phyloP scores from a whole-genome alignment of 2,113 vertebrate genomes.

The Pygoscelis adeliae region DNA sequence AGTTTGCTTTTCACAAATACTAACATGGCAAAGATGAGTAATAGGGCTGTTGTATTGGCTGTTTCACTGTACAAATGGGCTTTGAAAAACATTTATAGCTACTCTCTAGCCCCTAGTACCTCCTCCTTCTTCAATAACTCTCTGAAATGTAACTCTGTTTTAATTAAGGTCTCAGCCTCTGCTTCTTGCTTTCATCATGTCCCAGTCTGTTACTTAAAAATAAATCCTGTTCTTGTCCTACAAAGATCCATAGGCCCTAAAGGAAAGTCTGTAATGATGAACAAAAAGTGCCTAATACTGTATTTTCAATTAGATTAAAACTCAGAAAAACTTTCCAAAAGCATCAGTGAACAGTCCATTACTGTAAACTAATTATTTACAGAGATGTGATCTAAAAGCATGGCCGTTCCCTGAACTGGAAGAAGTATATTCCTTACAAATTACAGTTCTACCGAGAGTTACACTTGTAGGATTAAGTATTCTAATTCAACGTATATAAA shows the following conservation, averaged over 20 bases:
- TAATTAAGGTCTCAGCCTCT: constrained; percentile 60
- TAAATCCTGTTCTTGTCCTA: constrained; percentile 34
- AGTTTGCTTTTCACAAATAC: not conserved
- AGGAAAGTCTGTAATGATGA: constrained; percentile 15
- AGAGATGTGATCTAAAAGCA: not conserved
- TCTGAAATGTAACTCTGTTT: constrained; percentile 48
- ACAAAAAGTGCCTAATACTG: not conserved
- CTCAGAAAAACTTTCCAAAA: constrained; percentile 18
- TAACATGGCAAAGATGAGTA: not conserved
- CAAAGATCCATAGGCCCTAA: constrained; percentile 17
- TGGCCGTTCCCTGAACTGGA: not conserved
- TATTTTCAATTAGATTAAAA: constrained; percentile 35
- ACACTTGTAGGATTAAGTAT: not conserved
- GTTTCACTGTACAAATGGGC: not conserved
- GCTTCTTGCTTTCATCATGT: constrained; percentile 46
- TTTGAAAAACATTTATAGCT: constrained; percentile 36
- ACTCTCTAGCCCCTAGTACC: constrained; percentile 28
- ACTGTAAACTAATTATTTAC: not conserved
- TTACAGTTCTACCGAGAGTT: not conserved
- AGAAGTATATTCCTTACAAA: not conserved
- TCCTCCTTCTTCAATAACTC: constrained; percentile 45
- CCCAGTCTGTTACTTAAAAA: not conserved
- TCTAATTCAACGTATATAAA: not conserved
- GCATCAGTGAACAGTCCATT: not conserved
- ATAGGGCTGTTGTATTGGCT: not conserved